phyloP scores from a whole-genome alignment of 2,113 vertebrate species.

The Arvicanthis niloticus region DNA sequence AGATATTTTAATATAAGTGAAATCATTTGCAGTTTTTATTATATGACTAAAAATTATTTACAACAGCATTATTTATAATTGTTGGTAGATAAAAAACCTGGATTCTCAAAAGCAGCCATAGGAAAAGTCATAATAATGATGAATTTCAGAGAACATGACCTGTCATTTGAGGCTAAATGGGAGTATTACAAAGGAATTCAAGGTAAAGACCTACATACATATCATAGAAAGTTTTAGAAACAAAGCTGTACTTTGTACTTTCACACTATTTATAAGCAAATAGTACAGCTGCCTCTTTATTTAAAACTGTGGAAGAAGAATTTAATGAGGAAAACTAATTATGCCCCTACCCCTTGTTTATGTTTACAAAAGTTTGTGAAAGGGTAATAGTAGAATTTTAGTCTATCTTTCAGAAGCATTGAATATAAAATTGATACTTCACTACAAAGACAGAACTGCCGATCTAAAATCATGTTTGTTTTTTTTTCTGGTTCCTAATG shows the following conservation, averaged over 20 bases:
- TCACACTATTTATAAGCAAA: neutral
- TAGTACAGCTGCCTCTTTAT: neutral
- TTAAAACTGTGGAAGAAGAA: neutral
- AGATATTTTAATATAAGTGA: neutral
- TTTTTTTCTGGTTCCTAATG: neutral
- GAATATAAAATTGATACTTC: fast-evolving
- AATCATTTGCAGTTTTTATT: neutral
- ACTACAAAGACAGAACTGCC: neutral
- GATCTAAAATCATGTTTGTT: neutral
- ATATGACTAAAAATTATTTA: neutral
- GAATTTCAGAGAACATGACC: neutral
- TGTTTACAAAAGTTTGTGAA: neutral
- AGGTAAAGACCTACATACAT: neutral
- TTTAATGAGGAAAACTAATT: neutral
- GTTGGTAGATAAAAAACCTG: neutral
- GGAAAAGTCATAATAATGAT: slow-evolving; percentile 6
- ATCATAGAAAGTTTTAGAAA: neutral
- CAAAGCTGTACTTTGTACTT: neutral
- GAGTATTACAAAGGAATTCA: neutral
- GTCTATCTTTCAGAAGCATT: neutral
- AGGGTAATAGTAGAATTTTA: neutral
- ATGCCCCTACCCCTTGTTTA: neutral
- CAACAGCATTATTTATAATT: neutral
- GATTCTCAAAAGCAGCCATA: neutral
- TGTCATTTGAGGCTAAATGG: neutral